These are phyloP conservation scores for Stichodactyla helianthus DNA, from an alignment of 64 coral and sea anemone genomes.

Conservation along the genomic window DNA sequence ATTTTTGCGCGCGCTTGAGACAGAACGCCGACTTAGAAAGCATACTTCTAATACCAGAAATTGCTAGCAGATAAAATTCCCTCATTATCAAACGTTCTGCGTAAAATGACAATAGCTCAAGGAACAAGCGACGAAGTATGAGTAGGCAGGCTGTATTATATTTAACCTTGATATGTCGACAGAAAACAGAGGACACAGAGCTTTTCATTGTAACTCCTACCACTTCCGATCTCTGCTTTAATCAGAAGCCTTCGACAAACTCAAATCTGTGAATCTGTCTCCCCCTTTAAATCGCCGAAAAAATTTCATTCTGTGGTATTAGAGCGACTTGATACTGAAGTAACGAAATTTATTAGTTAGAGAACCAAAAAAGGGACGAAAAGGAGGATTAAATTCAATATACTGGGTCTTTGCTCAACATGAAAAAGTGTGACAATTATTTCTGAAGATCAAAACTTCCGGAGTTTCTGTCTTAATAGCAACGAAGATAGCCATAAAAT, in stretches of 20 bases:
- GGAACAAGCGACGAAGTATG: conserved; percentile 71
- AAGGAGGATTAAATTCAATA: neutral
- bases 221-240: conserved; percentile 5
- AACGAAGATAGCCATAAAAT: neutral
- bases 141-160: conserved; percentile 65
- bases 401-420: neutral
- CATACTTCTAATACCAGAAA: conserved; percentile 70
- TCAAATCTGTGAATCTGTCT: neutral
- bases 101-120: conserved; percentile 73
- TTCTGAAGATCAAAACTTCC: conserved; percentile 1
- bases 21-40: conserved; percentile 34
- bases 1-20: conserved; percentile 40
- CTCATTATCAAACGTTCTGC: conserved; percentile 59
- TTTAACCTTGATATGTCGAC: conserved; percentile 47
- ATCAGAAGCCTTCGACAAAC: neutral
- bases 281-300: neutral
- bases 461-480: neutral
- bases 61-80: conserved; percentile 73
- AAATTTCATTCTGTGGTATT: neutral
- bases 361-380: too few relatives aligned
- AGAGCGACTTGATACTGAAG: neutral
- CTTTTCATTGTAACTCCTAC: conserved; percentile 8
- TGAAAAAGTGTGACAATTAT: neutral
- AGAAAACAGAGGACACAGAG: conserved; percentile 5
- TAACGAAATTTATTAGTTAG: neutral